These are phyloP conservation scores for Pheosia gnoma DNA, from an alignment of 2,888 invertebrate species.

Conservation along the genomic window DNA sequence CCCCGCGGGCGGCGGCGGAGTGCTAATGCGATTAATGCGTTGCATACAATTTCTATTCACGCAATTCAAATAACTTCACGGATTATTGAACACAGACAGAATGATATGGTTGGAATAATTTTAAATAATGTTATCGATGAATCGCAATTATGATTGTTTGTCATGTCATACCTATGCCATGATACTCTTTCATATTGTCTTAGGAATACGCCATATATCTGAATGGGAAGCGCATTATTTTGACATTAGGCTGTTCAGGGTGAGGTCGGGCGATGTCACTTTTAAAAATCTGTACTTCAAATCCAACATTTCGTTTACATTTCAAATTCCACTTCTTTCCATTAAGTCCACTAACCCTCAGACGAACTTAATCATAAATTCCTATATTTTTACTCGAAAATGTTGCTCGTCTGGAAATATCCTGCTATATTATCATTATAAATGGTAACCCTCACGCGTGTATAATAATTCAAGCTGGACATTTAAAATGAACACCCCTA, in stretches of 20 bases:
- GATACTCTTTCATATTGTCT: background rate
- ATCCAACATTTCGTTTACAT: too few species aligned
- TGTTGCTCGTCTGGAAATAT: background rate
- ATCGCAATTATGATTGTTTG: conserved; percentile 39
- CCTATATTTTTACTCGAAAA: too few species aligned
- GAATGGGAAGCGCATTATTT: background rate
- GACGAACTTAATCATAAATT: too few species aligned
- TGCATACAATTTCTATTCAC: conserved; percentile 69
- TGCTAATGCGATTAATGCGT: conserved; percentile 65
- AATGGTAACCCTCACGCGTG: conserved; percentile 47
- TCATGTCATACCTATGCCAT: conserved; percentile 8
- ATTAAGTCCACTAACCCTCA: too few species aligned
- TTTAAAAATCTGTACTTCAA: too few species aligned
- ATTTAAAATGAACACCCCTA: conserved; percentile 60
- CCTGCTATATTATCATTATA: background rate
- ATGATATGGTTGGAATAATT: conserved; percentile 63
- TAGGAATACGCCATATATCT: background rate
- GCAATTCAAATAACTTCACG: conserved; percentile 72
- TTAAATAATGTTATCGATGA: conserved; percentile 52
- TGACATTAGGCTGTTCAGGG: background rate
- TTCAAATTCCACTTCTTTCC: too few species aligned
- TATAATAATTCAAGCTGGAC: conserved; percentile 53
- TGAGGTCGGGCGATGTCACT: too few species aligned
- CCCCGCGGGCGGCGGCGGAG: conserved; percentile 39
- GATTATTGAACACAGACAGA: conserved; percentile 64